Evolutionary conservation across 1,140 invertebrate species (phyloP).

Genomic region (Bombus consobrinus): DNA sequence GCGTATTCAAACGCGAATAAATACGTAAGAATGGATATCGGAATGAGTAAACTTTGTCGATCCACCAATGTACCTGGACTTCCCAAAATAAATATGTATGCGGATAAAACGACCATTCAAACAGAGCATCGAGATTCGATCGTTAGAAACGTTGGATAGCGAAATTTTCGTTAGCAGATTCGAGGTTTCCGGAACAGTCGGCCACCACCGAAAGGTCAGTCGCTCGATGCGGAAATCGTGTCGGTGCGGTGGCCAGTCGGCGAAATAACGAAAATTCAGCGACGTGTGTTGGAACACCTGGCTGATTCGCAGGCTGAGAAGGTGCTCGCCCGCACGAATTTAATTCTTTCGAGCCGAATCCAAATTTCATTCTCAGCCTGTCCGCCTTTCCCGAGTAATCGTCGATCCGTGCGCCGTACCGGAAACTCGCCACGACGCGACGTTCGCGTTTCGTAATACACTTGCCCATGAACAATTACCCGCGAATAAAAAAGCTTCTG

Average conservation of each 20-base stretch:
- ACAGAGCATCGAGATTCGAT: slow-evolving; percentile 41
- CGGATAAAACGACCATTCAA: not conserved
- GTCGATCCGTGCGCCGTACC: not conserved
- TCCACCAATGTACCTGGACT: slow-evolving; percentile 43
- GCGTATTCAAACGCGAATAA: not conserved
- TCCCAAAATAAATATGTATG: slow-evolving; percentile 47
- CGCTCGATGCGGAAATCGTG: not conserved
- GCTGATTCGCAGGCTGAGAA: slow-evolving; percentile 33
- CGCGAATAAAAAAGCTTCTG: not conserved
- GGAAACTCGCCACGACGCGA: not conserved
- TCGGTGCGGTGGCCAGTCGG: not conserved
- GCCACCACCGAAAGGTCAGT: slow-evolving; percentile 24
- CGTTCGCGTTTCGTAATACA: not conserved
- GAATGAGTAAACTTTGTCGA: slow-evolving; percentile 36
- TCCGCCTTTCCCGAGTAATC: not conserved
- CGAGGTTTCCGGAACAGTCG: slow-evolving; percentile 39
- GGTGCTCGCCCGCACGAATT: not conserved
- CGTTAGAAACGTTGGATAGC: not conserved
- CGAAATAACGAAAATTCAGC: slow-evolving; percentile 34
- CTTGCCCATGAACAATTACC: not conserved
- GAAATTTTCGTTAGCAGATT: slow-evolving; percentile 16
- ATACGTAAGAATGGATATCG: not conserved
- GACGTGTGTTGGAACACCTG: slow-evolving; percentile 49
- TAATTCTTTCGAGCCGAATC: slow-evolving; percentile 7
- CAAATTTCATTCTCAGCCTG: slow-evolving; percentile 19